Percentiles rank a stretch among this genome's conserved stretches.
Evolutionary conservation across 37 sponge, comb jelly and placozoan genomes (phyloP).

Genomic region (Tethya wilhelma): DNA sequence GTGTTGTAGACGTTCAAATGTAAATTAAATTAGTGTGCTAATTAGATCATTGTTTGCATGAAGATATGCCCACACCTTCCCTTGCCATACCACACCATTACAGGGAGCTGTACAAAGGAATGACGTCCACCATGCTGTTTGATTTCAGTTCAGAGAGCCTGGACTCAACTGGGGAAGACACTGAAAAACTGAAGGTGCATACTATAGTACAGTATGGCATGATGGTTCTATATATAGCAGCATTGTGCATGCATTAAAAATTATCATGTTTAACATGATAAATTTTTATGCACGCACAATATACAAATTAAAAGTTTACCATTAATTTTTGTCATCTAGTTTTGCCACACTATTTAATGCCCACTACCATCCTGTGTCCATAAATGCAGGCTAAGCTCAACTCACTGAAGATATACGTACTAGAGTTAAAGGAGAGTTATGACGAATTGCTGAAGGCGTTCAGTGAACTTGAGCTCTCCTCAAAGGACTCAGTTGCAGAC

Average conservation of each 20-base stretch:
- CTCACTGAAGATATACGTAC: constrained; percentile 13
- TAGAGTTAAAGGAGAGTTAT: constrained; percentile 29
- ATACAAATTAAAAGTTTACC: neutral
- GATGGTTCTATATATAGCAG: no score
- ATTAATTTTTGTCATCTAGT: no score
- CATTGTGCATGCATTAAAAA: no score
- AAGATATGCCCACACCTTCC: no score
- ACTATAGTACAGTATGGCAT: no score
- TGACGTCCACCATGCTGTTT: neutral
- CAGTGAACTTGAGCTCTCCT: neutral
- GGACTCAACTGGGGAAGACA: constrained; percentile 5
- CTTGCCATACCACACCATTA: no score
- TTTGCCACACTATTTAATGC: neutral
- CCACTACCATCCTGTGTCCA: neutral
- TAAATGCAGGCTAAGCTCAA: constrained; percentile 3
- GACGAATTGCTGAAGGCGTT: constrained; percentile 31
- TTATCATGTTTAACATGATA: no score
- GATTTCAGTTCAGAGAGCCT: neutral
- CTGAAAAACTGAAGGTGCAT: constrained; percentile 10
- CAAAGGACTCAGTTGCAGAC: constrained; percentile 2
- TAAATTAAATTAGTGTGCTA: neutral
- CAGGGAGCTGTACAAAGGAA: constrained; percentile 11
- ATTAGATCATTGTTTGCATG: no score
- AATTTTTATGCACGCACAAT: neutral
- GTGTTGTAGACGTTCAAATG: no score